Evolutionary conservation across 2,888 invertebrate genomes (phyloP).

Genomic region (Rosalia funebris): DNA sequence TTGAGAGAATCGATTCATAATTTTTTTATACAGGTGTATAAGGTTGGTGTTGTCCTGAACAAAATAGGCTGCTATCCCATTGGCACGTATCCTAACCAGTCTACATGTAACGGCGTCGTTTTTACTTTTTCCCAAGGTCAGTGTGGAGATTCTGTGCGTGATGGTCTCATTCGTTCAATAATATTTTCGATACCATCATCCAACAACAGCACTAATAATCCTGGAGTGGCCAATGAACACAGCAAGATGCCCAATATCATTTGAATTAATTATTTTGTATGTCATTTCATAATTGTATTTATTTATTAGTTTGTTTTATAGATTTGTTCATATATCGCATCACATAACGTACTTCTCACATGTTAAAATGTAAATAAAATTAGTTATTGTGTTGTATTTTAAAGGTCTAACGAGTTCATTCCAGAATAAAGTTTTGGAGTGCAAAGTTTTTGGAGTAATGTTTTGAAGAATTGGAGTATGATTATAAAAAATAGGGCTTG

Average conservation of each 20-base stretch:
- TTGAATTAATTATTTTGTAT: conserved; percentile 31
- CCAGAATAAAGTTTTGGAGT: too few relatives aligned
- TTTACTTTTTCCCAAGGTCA: conserved; percentile 82
- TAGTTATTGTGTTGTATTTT: background rate
- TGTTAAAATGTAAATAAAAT: conserved; percentile 29
- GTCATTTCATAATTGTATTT: conserved; percentile 20
- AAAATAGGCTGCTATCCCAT: conserved; percentile 85
- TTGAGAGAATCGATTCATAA: too few relatives aligned
- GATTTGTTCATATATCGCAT: conserved; percentile 32
- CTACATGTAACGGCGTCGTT: conserved; percentile 75
- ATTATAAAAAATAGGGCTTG: too few relatives aligned
- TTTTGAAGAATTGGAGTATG: too few relatives aligned
- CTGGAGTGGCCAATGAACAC: conserved; percentile 50
- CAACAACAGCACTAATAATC: conserved; percentile 44
- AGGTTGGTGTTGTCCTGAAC: conserved; percentile 84
- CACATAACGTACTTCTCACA: conserved; percentile 14
- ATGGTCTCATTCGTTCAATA: conserved; percentile 82
- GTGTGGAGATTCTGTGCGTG: conserved; percentile 76
- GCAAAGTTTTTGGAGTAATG: too few relatives aligned
- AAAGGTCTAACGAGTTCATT: too few relatives aligned
- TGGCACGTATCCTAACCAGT: conserved; percentile 76
- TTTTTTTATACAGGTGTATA: conserved; percentile 75
- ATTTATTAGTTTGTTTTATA: conserved; percentile 34
- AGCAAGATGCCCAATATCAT: conserved; percentile 50
- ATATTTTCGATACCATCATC: conserved; percentile 71